phyloP scores from a whole-genome alignment of 2,113 vertebrate species.

The Scytalopus superciliaris region DNA sequence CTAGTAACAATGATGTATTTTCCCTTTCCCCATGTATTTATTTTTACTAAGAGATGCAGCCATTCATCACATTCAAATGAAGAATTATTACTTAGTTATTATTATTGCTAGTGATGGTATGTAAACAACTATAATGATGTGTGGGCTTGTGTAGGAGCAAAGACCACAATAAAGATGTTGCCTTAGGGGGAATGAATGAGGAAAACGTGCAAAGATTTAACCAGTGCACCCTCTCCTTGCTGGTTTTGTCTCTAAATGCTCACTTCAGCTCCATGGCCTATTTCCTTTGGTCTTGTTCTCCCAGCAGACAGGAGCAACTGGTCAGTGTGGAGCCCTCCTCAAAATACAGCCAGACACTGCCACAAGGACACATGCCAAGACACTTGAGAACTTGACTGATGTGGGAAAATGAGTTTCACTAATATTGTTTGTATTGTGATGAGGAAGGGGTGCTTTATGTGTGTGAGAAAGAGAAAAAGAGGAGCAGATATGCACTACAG shows the following conservation, averaged over 20 bases:
- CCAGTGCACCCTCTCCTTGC: background rate
- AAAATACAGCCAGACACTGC: background rate
- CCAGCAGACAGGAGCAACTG: background rate
- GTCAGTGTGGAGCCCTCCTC: background rate
- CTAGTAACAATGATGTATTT: slow-evolving; percentile 64
- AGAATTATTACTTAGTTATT: slow-evolving; percentile 63
- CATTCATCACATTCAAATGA: slow-evolving; percentile 64
- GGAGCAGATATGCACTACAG: background rate
- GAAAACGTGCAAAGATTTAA: slow-evolving; percentile 25
- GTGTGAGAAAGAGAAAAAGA: background rate
- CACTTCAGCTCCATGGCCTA: background rate
- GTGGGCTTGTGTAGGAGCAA: slow-evolving; percentile 51
- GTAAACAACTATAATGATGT: slow-evolving; percentile 67
- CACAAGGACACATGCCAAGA: background rate
- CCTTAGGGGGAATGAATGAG: slow-evolving; percentile 9
- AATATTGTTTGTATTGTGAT: background rate
- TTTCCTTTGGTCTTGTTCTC: background rate
- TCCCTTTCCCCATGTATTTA: slow-evolving; percentile 47
- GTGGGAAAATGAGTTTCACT: background rate
- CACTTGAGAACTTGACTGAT: background rate
- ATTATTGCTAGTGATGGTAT: slow-evolving; percentile 61
- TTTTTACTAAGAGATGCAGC: slow-evolving; percentile 43
- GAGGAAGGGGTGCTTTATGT: background rate
- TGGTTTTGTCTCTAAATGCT: background rate
- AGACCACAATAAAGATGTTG: slow-evolving; percentile 57